Percentiles rank a stretch among this genome's conserved stretches.
These are phyloP conservation scores for Otis tarda DNA, from an alignment of 2,113 vertebrate genomes.

Conservation along the genomic window DNA sequence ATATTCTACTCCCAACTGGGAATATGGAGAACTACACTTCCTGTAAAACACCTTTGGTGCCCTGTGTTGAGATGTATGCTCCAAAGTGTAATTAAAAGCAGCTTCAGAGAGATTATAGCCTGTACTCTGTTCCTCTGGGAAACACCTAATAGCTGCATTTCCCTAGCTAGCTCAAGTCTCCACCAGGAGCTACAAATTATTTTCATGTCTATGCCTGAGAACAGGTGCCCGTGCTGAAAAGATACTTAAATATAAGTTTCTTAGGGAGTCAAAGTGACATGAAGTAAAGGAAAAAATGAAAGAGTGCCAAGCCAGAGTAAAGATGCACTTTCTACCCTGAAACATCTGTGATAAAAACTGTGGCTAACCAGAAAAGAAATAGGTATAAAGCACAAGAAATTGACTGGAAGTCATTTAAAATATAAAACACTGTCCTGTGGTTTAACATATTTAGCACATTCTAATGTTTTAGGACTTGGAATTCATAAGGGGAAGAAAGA, in stretches of 20 bases:
- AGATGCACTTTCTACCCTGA: background rate
- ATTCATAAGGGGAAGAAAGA: constrained; percentile 9
- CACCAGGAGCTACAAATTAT: background rate
- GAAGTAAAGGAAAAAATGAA: background rate
- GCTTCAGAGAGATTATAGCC: background rate
- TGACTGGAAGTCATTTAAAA: background rate
- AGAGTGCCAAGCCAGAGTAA: background rate
- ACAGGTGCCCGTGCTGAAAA: background rate
- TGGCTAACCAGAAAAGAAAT: background rate
- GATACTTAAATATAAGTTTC: background rate
- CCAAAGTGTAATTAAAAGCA: background rate
- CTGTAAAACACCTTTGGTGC: background rate
- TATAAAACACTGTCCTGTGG: background rate
- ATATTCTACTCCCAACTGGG: background rate
- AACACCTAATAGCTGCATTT: background rate
- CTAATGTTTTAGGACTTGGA: constrained; percentile 40
- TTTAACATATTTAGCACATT: constrained; percentile 31
- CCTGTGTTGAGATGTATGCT: background rate
- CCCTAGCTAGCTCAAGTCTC: background rate
- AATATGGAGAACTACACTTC: background rate
- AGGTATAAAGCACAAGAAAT: background rate
- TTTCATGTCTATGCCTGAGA: background rate
- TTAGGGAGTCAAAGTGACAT: background rate
- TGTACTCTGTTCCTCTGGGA: background rate
- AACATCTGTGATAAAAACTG: background rate